Percentiles rank a stretch among this genome's conserved stretches.
phyloP scores from a whole-genome alignment of 2,797 vertebrate genomes.

The Sternarchorhynchus goeldii region DNA sequence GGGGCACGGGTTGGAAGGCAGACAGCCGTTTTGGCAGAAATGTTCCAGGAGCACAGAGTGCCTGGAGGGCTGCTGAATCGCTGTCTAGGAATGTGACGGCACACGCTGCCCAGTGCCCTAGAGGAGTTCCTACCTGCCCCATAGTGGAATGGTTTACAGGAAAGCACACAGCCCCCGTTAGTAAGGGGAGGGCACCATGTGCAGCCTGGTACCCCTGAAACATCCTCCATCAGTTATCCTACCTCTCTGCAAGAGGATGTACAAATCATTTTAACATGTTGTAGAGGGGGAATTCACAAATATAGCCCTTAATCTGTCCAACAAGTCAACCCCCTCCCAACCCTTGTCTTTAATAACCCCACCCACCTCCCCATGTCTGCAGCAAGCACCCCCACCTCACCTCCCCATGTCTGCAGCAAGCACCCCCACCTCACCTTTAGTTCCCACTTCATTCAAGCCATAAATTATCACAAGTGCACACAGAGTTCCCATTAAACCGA shows the following conservation, averaged over 20 bases:
- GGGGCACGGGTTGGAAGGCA: slow-evolving; percentile 21
- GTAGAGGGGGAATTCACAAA: slow-evolving; percentile 12
- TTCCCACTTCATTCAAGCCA: background rate
- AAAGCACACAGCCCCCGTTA: slow-evolving; percentile 49
- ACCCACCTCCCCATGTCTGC: background rate
- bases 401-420: background rate
- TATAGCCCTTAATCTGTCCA: background rate
- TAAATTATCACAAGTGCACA: background rate
- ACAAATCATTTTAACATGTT: background rate
- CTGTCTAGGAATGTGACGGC: slow-evolving; percentile 76
- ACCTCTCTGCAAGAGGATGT: background rate
- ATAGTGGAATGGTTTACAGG: slow-evolving; percentile 64
- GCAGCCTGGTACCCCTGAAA: slow-evolving; percentile 18
- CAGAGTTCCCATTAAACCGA: slow-evolving; percentile 1
- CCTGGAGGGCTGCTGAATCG: slow-evolving; percentile 69
- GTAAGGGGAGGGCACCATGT: slow-evolving; percentile 57
- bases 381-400: background rate
- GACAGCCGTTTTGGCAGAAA: slow-evolving; percentile 15
- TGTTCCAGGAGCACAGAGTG: background rate
- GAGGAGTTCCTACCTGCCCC: slow-evolving; percentile 66
- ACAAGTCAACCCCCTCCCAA: background rate
- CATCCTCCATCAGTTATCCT: background rate
- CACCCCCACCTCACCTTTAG: too few relatives aligned
- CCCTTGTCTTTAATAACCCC: too few relatives aligned
- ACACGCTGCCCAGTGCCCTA: slow-evolving; percentile 47